Evolutionary conservation across 2,888 invertebrate genomes (phyloP), one percentile per base, ranked within the genome.

Genomic region (Nephrocerus scutellatus): DNA sequence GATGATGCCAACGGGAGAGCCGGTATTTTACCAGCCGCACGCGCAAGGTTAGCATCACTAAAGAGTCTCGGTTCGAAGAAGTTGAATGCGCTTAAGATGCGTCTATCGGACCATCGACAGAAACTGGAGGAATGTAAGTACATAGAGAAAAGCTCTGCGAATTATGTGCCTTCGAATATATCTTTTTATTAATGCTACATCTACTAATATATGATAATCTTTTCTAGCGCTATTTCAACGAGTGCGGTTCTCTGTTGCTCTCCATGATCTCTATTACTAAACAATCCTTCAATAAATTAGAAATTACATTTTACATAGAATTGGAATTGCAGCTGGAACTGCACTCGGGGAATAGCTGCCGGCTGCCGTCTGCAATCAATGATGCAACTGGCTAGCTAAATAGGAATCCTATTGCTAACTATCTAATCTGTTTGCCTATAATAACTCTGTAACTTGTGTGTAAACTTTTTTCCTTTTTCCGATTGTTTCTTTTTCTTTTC

Each of bases 61-160:
- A 80, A 79, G 55, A 79, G 80, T 51, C 63, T 81, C 43, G 80
- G 81, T n/a, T 77, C 79, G 1, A 80, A 80, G 50, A 82, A 80
- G 57, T 63, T 82, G 26, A 74, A 75, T 16, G 74, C 74, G 26
- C 66, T 80, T n/a, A 77, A 74, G 54, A 77, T 78, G 60, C 75
- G 76, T 45, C 60, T 80, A 21, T 73, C 76, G 3, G 66, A 67
- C 46, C 60, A 64, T 46, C 60, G 64, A 10, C 62, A 62, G 20
- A 66, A 63, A 42, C 49, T 62, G 36, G 66, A 63, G 49, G 66
- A 65, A 56, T 63, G 66, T 66, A 55, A 55, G 66, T 61, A 43
- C 13, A 19, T 25, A 30, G n/a, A 10, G n/a, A n/a, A n/a, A n/a
- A n/a, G n/a, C n/a, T n/a, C n/a, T n/a, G n/a, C 13, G 13, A 3